Percentiles rank a stretch among this genome's conserved stretches.
Conservation (phyloP, 35 echinoderm and acorn worm species). For the Ophioderma brevispina region DNA sequence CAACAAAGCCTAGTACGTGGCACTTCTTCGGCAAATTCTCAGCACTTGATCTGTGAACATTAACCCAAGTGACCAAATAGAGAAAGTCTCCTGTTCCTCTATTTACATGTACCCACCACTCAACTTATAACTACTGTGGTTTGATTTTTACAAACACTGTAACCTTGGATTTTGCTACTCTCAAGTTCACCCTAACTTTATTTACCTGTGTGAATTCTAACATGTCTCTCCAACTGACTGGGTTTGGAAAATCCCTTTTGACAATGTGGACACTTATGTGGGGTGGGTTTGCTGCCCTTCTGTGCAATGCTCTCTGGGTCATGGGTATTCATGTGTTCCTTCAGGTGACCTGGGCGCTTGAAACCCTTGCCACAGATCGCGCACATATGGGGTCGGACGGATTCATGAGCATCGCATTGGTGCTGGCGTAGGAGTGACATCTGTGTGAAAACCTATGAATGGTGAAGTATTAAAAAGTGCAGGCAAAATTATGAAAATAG, state of each 20-base stretch:
- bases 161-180: too few relatives aligned
- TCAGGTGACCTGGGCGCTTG: slow-evolving; percentile 90
- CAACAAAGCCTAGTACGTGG: too few relatives aligned
- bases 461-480: too few relatives aligned
- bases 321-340: slow-evolving; percentile 90
- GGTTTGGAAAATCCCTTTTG: slow-evolving; percentile 84
- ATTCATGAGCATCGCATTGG: slow-evolving; percentile 70
- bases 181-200: too few relatives aligned
- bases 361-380: slow-evolving; percentile 87
- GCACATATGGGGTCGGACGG: slow-evolving; percentile 72
- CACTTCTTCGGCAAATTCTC: too few relatives aligned
- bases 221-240: slow-evolving; percentile 85
- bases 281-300: slow-evolving; percentile 10
- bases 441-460: slow-evolving; percentile 73
- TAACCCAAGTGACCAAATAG: too few relatives aligned
- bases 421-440: slow-evolving; percentile 81
- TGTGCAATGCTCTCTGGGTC: slow-evolving; percentile 33
- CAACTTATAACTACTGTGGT: too few relatives aligned
- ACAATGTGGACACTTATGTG: slow-evolving; percentile 48
- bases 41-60: too few relatives aligned
- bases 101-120: too few relatives aligned
- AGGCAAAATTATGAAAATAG: too few relatives aligned
- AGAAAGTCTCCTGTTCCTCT: too few relatives aligned
- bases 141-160: too few relatives aligned
- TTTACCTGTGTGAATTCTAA: slow-evolving; percentile 90